Conservation (phyloP, 1,140 invertebrate species). For the Phthorimaea operculella region DNA sequence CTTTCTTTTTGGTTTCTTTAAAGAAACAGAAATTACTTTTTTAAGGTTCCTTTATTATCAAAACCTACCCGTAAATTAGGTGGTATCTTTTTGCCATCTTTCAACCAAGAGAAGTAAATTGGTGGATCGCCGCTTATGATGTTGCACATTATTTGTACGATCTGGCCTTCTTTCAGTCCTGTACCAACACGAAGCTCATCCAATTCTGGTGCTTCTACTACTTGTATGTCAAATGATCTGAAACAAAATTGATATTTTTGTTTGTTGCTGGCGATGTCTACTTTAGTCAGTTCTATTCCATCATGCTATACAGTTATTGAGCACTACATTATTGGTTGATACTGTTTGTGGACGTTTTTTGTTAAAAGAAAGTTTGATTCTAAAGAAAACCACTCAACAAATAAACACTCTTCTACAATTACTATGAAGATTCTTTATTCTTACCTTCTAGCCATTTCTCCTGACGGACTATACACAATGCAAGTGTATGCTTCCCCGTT, state of each 20-base stretch:
- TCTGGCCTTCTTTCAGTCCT: constrained; percentile 85
- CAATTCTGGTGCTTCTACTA: constrained; percentile 80
- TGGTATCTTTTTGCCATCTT: constrained; percentile 80
- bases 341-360: no score
- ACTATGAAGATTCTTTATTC: background rate
- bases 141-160: constrained; percentile 89
- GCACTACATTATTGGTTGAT: no score
- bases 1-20: no score
- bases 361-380: no score
- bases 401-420: no score
- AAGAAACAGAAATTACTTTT: no score
- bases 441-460: constrained; percentile 76
- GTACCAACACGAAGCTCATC: constrained; percentile 66
- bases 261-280: no score
- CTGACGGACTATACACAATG: constrained; percentile 80
- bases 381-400: no score
- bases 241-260: constrained; percentile 9
- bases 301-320: no score
- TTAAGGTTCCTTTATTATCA: background rate
- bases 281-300: no score
- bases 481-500: constrained; percentile 84
- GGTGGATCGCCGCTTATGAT: constrained; percentile 92
- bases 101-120: constrained; percentile 88
- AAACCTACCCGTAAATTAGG: constrained; percentile 72
- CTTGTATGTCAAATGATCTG: constrained; percentile 73